Evolutionary conservation across 2,113 vertebrate species (phyloP).

Genomic region (Myiozetetes cayanensis): DNA sequence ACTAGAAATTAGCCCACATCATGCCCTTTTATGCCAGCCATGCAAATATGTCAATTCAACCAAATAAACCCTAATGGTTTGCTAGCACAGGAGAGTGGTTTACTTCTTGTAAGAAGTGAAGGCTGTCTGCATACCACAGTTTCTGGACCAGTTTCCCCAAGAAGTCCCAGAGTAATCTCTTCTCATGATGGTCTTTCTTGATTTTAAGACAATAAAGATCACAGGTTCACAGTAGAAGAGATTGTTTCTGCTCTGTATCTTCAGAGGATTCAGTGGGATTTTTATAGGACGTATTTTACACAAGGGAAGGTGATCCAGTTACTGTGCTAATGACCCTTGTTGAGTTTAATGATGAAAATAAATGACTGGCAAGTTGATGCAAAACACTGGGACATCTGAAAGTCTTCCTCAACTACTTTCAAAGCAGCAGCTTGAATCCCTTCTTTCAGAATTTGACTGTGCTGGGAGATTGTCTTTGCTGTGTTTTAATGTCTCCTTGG

Average conservation of each 20-base stretch:
- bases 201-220: conserved; percentile 49
- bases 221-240: neutral
- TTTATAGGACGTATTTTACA: neutral
- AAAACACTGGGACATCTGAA: conserved; percentile 23
- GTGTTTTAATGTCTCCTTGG: neutral
- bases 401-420: neutral
- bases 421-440: conserved; percentile 18
- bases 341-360: conserved; percentile 54
- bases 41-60: neutral
- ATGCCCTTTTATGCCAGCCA: neutral
- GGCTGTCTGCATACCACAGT: neutral
- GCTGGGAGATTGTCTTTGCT: neutral
- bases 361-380: neutral
- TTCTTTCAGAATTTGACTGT: neutral
- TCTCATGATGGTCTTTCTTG: neutral
- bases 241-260: neutral
- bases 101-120: neutral
- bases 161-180: neutral
- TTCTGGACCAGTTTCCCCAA: neutral
- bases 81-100: neutral
- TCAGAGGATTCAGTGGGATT: conserved; percentile 18
- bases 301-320: conserved; percentile 21
- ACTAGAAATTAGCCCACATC: neutral
- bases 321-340: conserved; percentile 29
- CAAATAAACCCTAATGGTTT: neutral